Conservation (phyloP, 1,140 invertebrate species). For the Cydia pomonella region DNA sequence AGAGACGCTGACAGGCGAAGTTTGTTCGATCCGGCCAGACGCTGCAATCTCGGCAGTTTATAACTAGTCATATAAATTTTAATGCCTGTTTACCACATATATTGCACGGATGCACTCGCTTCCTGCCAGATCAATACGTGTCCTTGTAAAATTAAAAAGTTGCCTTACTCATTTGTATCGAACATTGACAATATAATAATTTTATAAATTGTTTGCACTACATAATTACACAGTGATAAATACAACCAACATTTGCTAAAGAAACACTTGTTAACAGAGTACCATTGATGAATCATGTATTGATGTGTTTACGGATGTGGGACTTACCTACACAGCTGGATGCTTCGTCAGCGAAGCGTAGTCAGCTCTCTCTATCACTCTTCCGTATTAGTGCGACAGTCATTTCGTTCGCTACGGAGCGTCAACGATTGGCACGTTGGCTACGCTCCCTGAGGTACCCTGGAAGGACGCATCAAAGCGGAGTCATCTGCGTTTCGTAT, state of each 20-base stretch:
- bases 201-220: no score
- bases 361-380: no score
- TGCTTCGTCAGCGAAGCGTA: no score
- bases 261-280: slow-evolving; percentile 6
- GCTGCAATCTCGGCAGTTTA: slow-evolving; percentile 20
- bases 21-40: slow-evolving; percentile 3
- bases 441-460: no score
- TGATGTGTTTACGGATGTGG: background rate
- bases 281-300: background rate
- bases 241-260: background rate
- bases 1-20: slow-evolving; percentile 2
- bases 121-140: background rate
- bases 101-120: slow-evolving; percentile 3
- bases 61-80: slow-evolving; percentile 27
- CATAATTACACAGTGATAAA: no score
- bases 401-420: no score
- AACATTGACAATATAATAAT: no score
- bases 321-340: background rate
- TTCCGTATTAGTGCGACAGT: no score
- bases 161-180: no score
- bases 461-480: background rate
- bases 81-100: slow-evolving; percentile 24
- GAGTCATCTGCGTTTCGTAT: background rate
- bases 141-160: background rate
- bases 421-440: no score